Conservation (phyloP, 2,888 invertebrate species). For the Nephrotoma appendiculata region DNA sequence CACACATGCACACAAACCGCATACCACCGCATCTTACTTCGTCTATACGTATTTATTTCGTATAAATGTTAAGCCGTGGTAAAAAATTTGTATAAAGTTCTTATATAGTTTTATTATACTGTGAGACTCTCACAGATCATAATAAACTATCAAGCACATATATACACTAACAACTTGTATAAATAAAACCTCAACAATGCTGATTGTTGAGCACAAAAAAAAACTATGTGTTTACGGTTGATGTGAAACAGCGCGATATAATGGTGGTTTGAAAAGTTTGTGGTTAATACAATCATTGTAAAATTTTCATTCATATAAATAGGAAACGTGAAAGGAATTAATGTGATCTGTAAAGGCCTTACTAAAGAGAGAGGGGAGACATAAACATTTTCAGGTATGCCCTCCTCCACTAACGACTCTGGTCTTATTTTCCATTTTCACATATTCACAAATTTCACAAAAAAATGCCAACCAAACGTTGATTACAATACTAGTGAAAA, state of each 20-base stretch:
- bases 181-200: neutral
- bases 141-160: neutral
- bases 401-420: too few relatives aligned
- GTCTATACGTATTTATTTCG: neutral
- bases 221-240: neutral
- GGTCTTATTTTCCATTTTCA: too few relatives aligned
- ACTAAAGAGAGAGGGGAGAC: too few relatives aligned
- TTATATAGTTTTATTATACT: neutral
- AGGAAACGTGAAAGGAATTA: too few relatives aligned
- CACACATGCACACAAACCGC: neutral
- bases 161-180: neutral
- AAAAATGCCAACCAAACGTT: too few relatives aligned
- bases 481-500: too few relatives aligned
- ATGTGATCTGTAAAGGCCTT: too few relatives aligned
- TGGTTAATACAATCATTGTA: too few relatives aligned
- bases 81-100: neutral
- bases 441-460: too few relatives aligned
- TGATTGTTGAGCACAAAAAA: neutral
- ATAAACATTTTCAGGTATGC: too few relatives aligned
- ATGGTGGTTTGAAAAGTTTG: neutral
- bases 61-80: neutral
- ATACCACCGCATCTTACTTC: neutral
- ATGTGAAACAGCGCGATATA: neutral
- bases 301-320: too few relatives aligned
- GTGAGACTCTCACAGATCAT: neutral